Conservation (phyloP, 2,797 vertebrate genomes). For the Propithecus perrieri region DNA sequence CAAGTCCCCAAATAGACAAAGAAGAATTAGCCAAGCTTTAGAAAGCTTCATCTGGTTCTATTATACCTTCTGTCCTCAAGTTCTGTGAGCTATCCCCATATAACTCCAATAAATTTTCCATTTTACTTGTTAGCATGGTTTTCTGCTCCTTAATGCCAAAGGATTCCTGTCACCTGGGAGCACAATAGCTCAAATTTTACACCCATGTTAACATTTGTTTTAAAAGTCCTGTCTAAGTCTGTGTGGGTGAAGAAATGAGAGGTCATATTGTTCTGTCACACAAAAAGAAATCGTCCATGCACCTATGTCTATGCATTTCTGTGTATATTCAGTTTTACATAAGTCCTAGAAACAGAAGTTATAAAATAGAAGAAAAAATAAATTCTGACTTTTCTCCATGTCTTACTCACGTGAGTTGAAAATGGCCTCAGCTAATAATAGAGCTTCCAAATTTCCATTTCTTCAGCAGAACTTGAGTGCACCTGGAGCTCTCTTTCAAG, state of each 20-base stretch:
- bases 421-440: conserved; percentile 60
- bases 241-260: not conserved
- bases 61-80: not conserved
- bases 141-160: not conserved
- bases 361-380: not conserved
- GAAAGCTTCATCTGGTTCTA: not conserved
- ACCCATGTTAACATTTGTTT: not conserved
- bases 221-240: not conserved
- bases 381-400: conserved; percentile 32
- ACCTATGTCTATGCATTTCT: not conserved
- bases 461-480: conserved; percentile 58
- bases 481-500: conserved; percentile 76
- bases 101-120: not conserved
- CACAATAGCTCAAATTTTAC: not conserved
- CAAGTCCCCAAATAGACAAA: not conserved
- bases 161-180: not conserved
- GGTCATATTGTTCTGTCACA: not conserved
- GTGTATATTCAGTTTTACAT: not conserved
- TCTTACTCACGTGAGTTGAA: conserved; percentile 25
- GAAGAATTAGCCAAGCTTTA: not conserved
- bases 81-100: not conserved
- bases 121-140: not conserved
- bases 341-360: not conserved
- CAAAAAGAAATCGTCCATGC: not conserved
- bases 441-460: conserved; percentile 73